Conservation (phyloP, 1,140 invertebrate species). For the Doryteuthis pealeii region DNA sequence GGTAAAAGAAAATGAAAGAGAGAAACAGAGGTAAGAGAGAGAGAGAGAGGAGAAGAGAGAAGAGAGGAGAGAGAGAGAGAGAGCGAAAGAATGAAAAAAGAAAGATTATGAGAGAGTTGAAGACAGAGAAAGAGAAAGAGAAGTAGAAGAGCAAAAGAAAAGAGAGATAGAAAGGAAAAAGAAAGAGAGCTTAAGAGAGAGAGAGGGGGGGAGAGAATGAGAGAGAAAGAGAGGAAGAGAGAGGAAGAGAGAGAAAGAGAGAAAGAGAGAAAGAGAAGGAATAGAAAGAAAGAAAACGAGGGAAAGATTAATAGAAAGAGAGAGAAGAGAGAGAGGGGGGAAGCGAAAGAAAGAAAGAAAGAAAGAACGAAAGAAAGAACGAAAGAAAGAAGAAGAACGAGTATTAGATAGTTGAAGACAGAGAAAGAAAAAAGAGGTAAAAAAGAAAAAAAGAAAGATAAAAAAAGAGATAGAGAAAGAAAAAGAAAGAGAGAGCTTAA, state of each 20-base stretch:
- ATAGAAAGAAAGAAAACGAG: not conserved
- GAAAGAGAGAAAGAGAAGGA: not conserved
- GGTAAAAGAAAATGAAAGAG: too few relatives aligned
- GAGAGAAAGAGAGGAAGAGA: not conserved
- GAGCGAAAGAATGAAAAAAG: too few relatives aligned
- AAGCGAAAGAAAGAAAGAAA: not conserved
- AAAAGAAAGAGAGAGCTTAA: too few relatives aligned
- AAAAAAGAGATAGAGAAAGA: too few relatives aligned
- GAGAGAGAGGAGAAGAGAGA: not conserved
- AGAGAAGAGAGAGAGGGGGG: not conserved
- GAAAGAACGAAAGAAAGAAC: not conserved
- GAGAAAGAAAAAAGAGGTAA: too few relatives aligned
- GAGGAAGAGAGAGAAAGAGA: not conserved
- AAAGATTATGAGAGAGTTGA: not conserved
- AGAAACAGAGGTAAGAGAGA: too few relatives aligned
- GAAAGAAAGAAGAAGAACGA: not conserved
- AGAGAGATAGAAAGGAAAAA: not conserved
- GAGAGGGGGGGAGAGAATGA: too few relatives aligned
- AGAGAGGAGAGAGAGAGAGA: slow-evolving; percentile 4
- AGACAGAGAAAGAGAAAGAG: not conserved
- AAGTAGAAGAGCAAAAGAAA: not conserved
- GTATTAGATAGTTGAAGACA: not conserved
- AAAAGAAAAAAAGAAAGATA: too few relatives aligned
- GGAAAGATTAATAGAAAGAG: not conserved
- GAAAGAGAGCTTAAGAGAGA: too few relatives aligned